These are phyloP conservation scores for Callionymus lyra DNA, from an alignment of 2,113 vertebrate genomes.

Conservation along the genomic window DNA sequence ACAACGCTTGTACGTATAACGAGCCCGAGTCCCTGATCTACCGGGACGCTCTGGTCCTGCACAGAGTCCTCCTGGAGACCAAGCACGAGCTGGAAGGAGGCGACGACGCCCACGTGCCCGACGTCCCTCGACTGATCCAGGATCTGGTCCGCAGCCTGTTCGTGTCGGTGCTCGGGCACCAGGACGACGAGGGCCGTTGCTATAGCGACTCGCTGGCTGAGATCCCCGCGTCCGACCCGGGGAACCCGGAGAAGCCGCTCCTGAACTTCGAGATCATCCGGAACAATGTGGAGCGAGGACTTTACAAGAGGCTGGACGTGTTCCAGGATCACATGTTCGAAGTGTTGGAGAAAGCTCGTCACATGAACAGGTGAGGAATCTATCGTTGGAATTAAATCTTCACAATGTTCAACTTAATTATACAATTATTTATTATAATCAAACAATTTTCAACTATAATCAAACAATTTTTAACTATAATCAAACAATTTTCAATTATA, in stretches of 20 bases:
- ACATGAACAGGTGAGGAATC: slow-evolving; percentile 82
- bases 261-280: slow-evolving; percentile 94
- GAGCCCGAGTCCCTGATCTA: slow-evolving; percentile 97
- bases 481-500: too few relatives aligned
- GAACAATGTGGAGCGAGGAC: slow-evolving; percentile 84
- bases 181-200: slow-evolving; percentile 97
- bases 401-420: too few relatives aligned
- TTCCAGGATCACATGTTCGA: slow-evolving; percentile 99
- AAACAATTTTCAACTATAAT: too few relatives aligned
- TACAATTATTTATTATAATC: too few relatives aligned
- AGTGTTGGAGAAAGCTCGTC: slow-evolving; percentile 88
- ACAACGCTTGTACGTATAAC: slow-evolving; percentile 97
- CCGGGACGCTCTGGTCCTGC: slow-evolving; percentile 89
- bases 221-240: slow-evolving; percentile 83
- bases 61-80: slow-evolving; percentile 89
- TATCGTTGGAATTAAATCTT: not conserved
- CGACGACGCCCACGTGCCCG: slow-evolving; percentile 88
- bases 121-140: slow-evolving; percentile 89
- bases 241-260: slow-evolving; percentile 74
- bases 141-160: slow-evolving; percentile 97
- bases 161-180: slow-evolving; percentile 93
- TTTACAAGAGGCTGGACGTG: slow-evolving; percentile 87
- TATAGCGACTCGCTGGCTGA: slow-evolving; percentile 97
- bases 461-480: too few relatives aligned
- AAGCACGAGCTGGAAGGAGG: slow-evolving; percentile 89